Evolutionary conservation across 2,113 vertebrate genomes (phyloP), one percentile per base, ranked within the genome.

Genomic region (Condylura cristata): DNA sequence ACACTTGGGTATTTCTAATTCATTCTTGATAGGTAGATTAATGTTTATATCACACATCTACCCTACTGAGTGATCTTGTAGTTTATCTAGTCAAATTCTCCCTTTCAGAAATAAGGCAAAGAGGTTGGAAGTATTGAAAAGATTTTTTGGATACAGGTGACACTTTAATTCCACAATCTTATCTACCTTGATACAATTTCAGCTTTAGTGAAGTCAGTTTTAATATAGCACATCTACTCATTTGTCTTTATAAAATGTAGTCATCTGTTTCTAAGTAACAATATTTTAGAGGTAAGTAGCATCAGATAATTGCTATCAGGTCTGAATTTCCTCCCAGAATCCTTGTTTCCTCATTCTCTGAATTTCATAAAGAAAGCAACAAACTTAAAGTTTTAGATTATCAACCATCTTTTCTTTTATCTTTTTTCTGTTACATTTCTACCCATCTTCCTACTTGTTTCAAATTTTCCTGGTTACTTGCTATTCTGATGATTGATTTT

Each of bases 1-100:
- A 89, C 37, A 18, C 7, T 61, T 51, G 9, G 13, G 53, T 66
- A 51, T 90, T 95, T 94, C n/a, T 51, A 70, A 81, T 92, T 91
- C 74, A 53, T 6, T 86, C 30, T 68, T 94, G 24, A 16, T 26
- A 60, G 26, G 46, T 30, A 93, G 82, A 65, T 65, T 68, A 84
- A 0, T 92, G 86, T 94, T 95, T 86, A 34, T 6, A 44, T 8
- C 34, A 1, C 41, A 7, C 2, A 75, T 32, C 4, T 74, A 44
- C 22, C 22, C 18, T 60, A 30, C 8, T 76, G 22, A 68, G 44
- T 37, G 11, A 48, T 60, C 60, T 87, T 63, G 12, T 61, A 72
- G 61, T 87, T 84, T 3, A 71, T 80, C 26, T 78, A 26, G 48
- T 81, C 39, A 90, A 56, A 87, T 66, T 11, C 34, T 89, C 17